Conservation (phyloP, 1,140 invertebrate species). For the Argopecten irradians region DNA sequence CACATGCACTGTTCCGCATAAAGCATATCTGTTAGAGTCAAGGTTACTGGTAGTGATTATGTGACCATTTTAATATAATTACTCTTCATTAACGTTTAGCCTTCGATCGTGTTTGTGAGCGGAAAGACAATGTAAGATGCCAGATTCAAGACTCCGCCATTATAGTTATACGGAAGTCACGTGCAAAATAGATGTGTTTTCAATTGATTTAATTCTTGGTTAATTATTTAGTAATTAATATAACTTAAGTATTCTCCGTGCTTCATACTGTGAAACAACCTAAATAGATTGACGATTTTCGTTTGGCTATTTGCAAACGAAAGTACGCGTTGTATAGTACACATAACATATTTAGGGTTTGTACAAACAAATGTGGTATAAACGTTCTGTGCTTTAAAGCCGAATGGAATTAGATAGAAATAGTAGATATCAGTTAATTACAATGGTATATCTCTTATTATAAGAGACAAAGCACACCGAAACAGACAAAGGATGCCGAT, state of each 20-base stretch:
- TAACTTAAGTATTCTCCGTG: neutral
- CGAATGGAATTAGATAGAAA: no score
- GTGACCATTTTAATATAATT: neutral
- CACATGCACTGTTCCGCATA: no score
- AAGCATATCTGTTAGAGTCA: neutral
- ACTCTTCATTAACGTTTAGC: neutral
- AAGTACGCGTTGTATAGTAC: no score
- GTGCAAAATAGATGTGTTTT: neutral
- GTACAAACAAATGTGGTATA: no score
- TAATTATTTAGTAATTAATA: neutral
- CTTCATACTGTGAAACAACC: neutral
- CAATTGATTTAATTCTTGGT: neutral
- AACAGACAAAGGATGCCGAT: no score
- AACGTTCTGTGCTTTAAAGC: no score
- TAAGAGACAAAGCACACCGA: no score
- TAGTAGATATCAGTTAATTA: no score
- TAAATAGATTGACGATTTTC: no score
- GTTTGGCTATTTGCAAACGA: no score
- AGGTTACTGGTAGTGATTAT: neutral
- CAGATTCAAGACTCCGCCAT: neutral
- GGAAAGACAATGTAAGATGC: neutral
- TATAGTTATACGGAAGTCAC: neutral
- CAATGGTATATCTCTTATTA: no score
- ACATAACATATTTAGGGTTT: no score
- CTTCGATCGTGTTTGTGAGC: neutral